Conservation (phyloP, 1,140 invertebrate species). For the Orius laevigatus region DNA sequence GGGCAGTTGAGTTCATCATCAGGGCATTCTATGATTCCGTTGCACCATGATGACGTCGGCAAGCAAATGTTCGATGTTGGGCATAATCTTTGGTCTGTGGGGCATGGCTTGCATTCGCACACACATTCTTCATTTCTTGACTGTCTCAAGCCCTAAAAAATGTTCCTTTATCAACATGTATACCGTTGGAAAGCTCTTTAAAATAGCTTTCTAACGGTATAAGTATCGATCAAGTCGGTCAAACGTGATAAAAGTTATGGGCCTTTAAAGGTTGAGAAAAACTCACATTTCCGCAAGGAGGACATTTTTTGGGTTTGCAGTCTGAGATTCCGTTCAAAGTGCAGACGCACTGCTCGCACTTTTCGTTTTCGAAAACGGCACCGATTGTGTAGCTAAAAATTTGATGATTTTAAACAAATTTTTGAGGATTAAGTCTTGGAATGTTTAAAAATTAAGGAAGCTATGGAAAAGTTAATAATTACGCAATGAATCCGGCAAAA, state of each 20-base stretch:
- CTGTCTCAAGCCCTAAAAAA: conserved; percentile 31
- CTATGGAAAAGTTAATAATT: conserved; percentile 1
- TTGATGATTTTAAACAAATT: conserved; percentile 9
- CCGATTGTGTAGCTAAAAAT: conserved; percentile 47
- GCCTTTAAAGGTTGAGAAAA: too few relatives aligned
- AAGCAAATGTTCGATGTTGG: conserved; percentile 60
- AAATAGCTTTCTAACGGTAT: too few relatives aligned
- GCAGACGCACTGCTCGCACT: conserved; percentile 63
- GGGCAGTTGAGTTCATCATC: conserved; percentile 63
- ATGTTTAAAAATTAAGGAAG: background rate
- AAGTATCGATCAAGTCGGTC: too few relatives aligned
- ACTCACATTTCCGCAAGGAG: conserved; percentile 37
- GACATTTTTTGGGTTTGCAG: conserved; percentile 50
- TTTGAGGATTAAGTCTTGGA: conserved; percentile 7
- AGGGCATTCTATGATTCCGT: conserved; percentile 64
- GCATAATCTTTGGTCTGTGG: conserved; percentile 39
- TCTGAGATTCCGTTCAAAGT: conserved; percentile 45
- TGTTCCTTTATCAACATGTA: conserved; percentile 6
- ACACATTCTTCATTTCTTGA: conserved; percentile 39
- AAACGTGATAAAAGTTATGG: too few relatives aligned
- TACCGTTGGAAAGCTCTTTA: too few relatives aligned
- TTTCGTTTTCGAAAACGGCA: conserved; percentile 42
- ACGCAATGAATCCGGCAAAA: conserved; percentile 45
- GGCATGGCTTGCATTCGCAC: conserved; percentile 59
- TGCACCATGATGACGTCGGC: conserved; percentile 52